Evolutionary conservation across 2,888 invertebrate genomes (phyloP).

Genomic region (Deroplatys truncata): DNA sequence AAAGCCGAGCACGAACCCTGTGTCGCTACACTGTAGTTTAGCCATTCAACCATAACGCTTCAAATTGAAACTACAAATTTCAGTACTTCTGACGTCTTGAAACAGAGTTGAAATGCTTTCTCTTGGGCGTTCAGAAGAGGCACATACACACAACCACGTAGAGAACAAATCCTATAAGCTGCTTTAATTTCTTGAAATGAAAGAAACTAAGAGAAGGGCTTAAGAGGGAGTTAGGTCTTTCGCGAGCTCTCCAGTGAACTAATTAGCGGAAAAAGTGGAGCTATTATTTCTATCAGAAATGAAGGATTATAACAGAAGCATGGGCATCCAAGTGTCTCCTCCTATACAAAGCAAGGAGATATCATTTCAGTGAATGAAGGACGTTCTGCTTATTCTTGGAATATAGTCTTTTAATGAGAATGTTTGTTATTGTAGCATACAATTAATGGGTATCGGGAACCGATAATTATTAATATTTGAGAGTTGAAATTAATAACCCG

Average conservation of each 20-base stretch:
- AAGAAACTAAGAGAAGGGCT: neutral
- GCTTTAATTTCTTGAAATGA: neutral
- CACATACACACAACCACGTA: neutral
- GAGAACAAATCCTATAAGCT: neutral
- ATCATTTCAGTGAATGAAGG: neutral
- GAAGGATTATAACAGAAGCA: neutral
- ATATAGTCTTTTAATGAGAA: too few species aligned
- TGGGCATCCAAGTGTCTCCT: neutral
- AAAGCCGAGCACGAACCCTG: too few species aligned
- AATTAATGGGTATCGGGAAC: too few species aligned
- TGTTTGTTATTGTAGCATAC: too few species aligned
- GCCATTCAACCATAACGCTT: too few species aligned
- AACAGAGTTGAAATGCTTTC: neutral
- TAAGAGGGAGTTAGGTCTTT: neutral
- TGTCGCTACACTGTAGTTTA: too few species aligned
- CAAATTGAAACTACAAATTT: neutral
- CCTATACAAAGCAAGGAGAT: neutral
- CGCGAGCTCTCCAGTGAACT: neutral
- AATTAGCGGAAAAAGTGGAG: neutral
- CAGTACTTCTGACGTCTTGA: neutral
- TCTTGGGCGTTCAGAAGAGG: neutral
- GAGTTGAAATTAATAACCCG: too few species aligned
- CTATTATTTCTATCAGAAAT: neutral
- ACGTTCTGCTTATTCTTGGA: too few species aligned
- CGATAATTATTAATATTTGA: too few species aligned